Evolutionary conservation across 2,888 invertebrate species (phyloP), one percentile per base, ranked within the genome.

Genomic region (Oligia latruncula): DNA sequence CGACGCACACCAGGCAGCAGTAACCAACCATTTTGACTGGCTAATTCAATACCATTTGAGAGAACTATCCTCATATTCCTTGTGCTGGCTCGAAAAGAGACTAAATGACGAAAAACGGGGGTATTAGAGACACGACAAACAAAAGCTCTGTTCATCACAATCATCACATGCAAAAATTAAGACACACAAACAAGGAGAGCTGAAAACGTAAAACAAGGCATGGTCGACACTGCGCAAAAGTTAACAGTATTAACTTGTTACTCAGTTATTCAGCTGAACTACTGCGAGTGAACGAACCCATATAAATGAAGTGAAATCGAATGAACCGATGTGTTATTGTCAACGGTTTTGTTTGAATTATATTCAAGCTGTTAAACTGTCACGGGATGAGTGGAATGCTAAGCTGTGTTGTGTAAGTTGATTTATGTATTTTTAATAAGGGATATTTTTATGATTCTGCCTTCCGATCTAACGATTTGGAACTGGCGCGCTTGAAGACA

Each of bases 321-420:
- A 87, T 86, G 82, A 86, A 75, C 74, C 82, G 55, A 78, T 85
- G 82, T 82, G 76, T 86, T 86, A 84, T 81, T 87, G 84, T 84
- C 85, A 87, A 84, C 85, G 85, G 74, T 77, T 84, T 85, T 85
- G 81, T 85, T 87, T 85, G 87, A 85, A 87, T 87, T 87, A 84
- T 78, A 81, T 81, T 85, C 87, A 75, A 73, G 85, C 77, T 87
- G 84, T 87, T 88, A 82, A 87, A 87, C 80, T 89, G 81, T 78
- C 71, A 72, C 74, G 43, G 81, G 78, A 64, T 77, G 84, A 79
- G 78, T 68, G 49, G 77, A 78, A 29, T 29, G 29, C 29, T 29
- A 29, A 29, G 29, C 29, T 29, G 29, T 29, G 71, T 76, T 78
- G 55, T 58, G 35, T 75, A 35, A 73, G 40, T 66, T 78, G 75